phyloP scores from a whole-genome alignment of 2,797 vertebrate species.

The Xenopus petersii region DNA sequence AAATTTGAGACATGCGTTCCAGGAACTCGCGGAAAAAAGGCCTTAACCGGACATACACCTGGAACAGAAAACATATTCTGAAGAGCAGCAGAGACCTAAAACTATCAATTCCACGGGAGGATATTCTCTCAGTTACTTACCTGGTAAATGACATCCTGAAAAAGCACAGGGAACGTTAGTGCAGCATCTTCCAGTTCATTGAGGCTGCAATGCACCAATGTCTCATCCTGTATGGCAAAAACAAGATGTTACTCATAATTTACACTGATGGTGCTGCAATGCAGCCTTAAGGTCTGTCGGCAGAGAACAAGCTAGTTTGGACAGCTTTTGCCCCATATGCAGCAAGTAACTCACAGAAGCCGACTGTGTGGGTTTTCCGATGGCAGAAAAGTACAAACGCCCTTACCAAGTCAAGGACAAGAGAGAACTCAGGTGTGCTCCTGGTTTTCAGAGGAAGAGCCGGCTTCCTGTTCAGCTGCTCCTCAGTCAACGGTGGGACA shows the following conservation, averaged over 20 bases:
- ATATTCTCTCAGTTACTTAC: conserved; percentile 56
- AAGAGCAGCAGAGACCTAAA: neutral
- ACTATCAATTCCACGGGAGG: no score
- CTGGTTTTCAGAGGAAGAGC: conserved; percentile 95
- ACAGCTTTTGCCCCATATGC: no score
- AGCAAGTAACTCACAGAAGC: no score
- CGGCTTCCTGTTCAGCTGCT: conserved; percentile 95
- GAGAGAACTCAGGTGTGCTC: conserved; percentile 96
- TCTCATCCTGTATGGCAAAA: conserved; percentile 81
- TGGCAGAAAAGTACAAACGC: no score
- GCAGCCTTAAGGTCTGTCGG: no score
- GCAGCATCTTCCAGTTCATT: conserved; percentile 97
- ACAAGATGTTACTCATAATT: neutral
- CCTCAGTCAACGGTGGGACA: conserved; percentile 94
- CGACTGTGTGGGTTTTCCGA: no score
- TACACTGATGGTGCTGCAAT: neutral
- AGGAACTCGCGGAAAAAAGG: conserved; percentile 98
- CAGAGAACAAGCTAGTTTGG: neutral
- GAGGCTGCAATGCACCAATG: conserved; percentile 96
- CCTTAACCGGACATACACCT: conserved; percentile 96
- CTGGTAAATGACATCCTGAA: conserved; percentile 99
- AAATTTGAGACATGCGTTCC: conserved; percentile 97
- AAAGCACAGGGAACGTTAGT: conserved; percentile 96
- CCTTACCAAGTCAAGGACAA: conserved; percentile 93
- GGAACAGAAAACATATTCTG: conserved; percentile 16